Conservation (phyloP, 2,113 vertebrate genomes). For the Candoia aspera region DNA sequence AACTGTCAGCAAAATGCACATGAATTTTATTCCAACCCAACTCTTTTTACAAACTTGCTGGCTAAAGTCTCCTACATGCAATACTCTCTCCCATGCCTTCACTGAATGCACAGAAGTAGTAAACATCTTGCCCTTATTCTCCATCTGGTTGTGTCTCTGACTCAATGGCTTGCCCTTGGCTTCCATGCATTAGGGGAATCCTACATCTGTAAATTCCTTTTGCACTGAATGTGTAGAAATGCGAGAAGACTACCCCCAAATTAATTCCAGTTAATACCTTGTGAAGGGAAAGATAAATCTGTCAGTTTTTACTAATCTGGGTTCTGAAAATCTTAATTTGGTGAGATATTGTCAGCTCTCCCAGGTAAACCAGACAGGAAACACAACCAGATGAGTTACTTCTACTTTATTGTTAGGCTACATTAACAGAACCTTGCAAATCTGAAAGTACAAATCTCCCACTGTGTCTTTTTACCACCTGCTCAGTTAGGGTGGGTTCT, state of each 20-base stretch:
- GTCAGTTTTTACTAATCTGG: neutral
- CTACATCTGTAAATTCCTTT: neutral
- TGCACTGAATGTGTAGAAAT: neutral
- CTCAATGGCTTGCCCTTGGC: neutral
- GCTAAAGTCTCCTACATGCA: neutral
- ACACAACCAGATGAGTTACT: too few species aligned
- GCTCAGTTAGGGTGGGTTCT: too few species aligned
- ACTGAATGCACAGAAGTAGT: neutral
- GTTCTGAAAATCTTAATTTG: neutral
- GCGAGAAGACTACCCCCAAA: neutral
- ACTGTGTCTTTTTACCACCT: too few species aligned
- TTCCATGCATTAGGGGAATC: neutral
- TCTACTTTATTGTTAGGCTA: too few species aligned
- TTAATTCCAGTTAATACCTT: neutral
- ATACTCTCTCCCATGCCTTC: neutral
- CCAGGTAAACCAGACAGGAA: too few species aligned
- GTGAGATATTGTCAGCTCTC: neutral
- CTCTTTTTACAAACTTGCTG: neutral
- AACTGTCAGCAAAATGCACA: neutral
- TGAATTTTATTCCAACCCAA: neutral
- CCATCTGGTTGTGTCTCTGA: neutral
- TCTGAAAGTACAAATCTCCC: too few species aligned
- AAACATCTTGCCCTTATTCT: neutral
- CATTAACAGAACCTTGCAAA: too few species aligned
- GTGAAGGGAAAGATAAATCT: neutral